Evolutionary conservation across 2,797 vertebrate species (phyloP), one percentile per base, ranked within the genome.

Genomic region (Melanotaenia parkinsoni): DNA sequence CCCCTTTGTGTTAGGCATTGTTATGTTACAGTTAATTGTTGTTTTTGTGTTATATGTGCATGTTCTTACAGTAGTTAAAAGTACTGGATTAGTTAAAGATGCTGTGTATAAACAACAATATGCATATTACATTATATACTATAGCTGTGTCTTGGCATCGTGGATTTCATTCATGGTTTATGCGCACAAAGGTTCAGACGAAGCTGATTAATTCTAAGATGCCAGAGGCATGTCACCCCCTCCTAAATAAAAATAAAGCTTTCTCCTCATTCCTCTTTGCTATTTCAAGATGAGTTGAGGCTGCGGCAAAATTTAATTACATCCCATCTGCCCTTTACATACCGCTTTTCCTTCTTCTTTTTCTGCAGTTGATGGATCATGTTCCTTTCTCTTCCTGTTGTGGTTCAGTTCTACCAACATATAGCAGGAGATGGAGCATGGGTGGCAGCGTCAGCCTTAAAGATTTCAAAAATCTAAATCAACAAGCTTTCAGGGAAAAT

Each of bases 381-480:
- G 84, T 87, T 88, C 63, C 14, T 7, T 18, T 77, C 50, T 47
- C 80, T 82, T 89, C 86, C 88, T 87, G 91, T 79, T 79, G 75
- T 82, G 74, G 45, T 72, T 84, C 63, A 4, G 62, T 67, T 67
- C 62, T 53, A 73, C 40, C 58, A 73, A 70, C 74, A 51, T 73
- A 67, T 70, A 67, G 73, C 43, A 73, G 65, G 74, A 82, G 71
- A 16, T 75, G 80, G 65, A 76, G 67, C 24, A 58, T 72, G 80
- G 63, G 74, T 22, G 57, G 64, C 2, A 16, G 60, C 37, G 58
- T 66, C 38, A 57, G 67, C 63, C 62, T 67, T 33, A 14, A 68
- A n/a, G 63, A 71, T 63, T 57, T 59, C 5, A 63, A 69, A 58
- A 63, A 65, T 76, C 61, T 58, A 53, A 20, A 50, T n/a, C 11